Conservation (phyloP, 2,888 invertebrate genomes). For the Aphodius granarius region DNA sequence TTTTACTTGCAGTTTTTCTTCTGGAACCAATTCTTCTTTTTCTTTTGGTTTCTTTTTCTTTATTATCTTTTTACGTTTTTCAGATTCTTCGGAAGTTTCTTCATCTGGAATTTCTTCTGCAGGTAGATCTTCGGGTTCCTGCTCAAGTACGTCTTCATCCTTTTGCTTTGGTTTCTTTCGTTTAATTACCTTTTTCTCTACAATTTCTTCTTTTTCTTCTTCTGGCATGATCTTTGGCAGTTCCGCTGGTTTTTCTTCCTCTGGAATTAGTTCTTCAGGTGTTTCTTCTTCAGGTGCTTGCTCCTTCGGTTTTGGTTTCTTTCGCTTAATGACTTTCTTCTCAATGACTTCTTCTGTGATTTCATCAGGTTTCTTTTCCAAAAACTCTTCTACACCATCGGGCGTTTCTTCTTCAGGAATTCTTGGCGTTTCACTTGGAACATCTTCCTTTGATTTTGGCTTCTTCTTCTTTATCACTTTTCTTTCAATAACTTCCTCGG, state of each 20-base stretch:
- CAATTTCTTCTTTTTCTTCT: conserved; percentile 33
- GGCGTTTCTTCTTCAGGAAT: conserved; percentile 21
- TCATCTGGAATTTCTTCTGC: conserved; percentile 18
- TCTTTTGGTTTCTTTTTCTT: conserved; percentile 37
- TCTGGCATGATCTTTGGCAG: conserved; percentile 29
- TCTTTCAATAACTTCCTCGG: conserved; percentile 17
- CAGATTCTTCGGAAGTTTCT: conserved; percentile 19
- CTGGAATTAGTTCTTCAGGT: too few species aligned
- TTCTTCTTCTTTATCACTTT: conserved; percentile 45
- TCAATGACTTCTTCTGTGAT: conserved; percentile 34
- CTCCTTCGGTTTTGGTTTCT: conserved; percentile 40
- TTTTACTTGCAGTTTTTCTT: conserved; percentile 32
- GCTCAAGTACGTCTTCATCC: conserved; percentile 12
- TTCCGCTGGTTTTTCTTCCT: conserved; percentile 35
- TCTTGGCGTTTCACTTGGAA: conserved; percentile 47
- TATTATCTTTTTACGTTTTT: conserved; percentile 9
- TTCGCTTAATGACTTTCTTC: conserved; percentile 16
- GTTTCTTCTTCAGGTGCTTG: conserved; percentile 48
- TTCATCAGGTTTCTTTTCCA: conserved; percentile 27
- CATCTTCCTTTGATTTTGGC: conserved; percentile 33
- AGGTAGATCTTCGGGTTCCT: conserved; percentile 23
- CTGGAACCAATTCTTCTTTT: conserved; percentile 47
- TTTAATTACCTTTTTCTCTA: conserved; percentile 33
- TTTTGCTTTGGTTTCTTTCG: conserved; percentile 34
- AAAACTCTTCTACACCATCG: conserved; percentile 18